Evolutionary conservation across 2,888 invertebrate species (phyloP), one percentile per base, ranked within the genome.

Genomic region (Unio pictorum): DNA sequence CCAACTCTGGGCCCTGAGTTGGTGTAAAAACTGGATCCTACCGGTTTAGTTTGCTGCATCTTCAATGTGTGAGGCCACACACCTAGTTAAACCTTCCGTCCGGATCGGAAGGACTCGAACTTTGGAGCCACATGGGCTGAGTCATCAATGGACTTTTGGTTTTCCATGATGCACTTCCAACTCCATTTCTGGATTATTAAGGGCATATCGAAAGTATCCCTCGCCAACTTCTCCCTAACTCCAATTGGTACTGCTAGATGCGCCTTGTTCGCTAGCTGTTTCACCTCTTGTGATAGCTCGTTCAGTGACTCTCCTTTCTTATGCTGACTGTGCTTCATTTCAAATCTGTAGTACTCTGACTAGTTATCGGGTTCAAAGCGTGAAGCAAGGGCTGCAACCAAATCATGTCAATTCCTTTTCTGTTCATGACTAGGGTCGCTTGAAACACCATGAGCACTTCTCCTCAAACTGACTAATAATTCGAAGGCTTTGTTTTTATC

Each of bases 91-190:
- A 8, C 11, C 45, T 45, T 45, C 45, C 11, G 45, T 11, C 11
- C 1, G 45, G 45, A 45, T 59, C 18, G 58, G 23, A 59, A 66
- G 4, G 59, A 57, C 54, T 58, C 58, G 28, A 57, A 66, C 26
- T 66, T 59, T 17, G 59, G 59, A 17, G 66, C 66, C n/a, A 66
- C 45, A n/a, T 66, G 57, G 11, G 57, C 58, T 6, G 34, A 54
- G 1, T 57, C 11, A 34, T 61, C 61, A 4, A 67, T 57, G 23
- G 20, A 54, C 17, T 54, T 61, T 61, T n/a, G 60, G 67, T n/a
- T 67, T 67, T 55, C 61, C 61, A 30, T 67, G 61, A 61, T 61
- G 61, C 54, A 66, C 55, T 18, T 45, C 55, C 67, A 61, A 67
- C 57, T 67, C 67, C 61, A 61, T 67, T 17, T 67, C 67, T 55